Percentiles rank a stretch among this genome's conserved stretches.
Evolutionary conservation across 1,140 invertebrate genomes (phyloP).

Genomic region (Cryptotermes secundus): DNA sequence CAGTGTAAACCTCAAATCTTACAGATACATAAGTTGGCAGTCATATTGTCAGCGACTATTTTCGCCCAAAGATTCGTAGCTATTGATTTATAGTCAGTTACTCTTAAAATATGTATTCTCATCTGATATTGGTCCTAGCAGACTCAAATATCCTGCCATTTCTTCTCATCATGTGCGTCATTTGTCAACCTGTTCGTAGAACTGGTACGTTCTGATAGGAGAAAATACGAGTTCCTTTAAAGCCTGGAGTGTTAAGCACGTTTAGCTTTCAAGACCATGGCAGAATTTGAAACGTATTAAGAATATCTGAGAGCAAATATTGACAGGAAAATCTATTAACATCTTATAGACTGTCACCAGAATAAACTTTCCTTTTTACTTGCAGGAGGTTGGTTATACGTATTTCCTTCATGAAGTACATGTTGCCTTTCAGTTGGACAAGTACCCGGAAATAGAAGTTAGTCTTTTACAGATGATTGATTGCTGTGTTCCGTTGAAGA

Average conservation of each 20-base stretch:
- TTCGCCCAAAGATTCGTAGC: not conserved
- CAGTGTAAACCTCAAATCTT: no score
- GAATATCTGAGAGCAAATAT: not conserved
- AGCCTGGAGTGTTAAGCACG: not conserved
- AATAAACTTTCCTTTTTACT: not conserved
- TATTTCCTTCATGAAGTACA: not conserved
- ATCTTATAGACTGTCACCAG: not conserved
- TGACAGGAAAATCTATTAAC: not conserved
- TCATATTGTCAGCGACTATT: no score
- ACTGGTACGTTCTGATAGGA: not conserved
- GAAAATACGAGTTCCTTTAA: not conserved
- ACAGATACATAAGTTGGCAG: no score
- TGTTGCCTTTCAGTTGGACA: not conserved
- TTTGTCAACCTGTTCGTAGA: not conserved
- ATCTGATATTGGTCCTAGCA: not conserved
- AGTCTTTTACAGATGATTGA: not conserved
- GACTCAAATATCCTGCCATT: not conserved
- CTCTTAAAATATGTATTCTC: not conserved
- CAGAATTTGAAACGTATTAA: slow-evolving; percentile 8
- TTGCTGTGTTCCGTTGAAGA: not conserved
- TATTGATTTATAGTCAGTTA: not conserved
- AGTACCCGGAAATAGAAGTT: not conserved
- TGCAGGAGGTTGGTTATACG: not conserved
- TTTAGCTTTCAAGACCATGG: not conserved
- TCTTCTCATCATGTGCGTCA: not conserved